Base-by-base conservation (phyloP, 1,140 invertebrate genomes). In the Paraescarpia echinospica region DNA sequence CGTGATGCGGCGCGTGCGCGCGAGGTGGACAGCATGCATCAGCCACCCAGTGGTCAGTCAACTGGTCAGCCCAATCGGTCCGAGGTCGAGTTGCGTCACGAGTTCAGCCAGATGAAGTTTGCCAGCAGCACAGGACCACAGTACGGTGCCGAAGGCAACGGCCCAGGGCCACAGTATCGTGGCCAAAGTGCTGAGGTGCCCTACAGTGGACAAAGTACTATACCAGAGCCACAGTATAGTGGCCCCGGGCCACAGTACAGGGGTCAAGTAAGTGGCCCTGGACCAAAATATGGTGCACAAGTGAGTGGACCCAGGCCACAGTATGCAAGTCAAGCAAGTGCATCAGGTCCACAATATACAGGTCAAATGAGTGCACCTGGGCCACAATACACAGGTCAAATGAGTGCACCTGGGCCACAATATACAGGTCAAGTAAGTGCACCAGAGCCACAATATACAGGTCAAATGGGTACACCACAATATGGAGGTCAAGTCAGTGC, bases 1-100 rank as follows among this genome's bases (percentile, higher is more conserved):
- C 93, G 95, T 9, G 94, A 96, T 92, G 59, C 1, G 34, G 94
- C 93, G 1, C 89, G 95, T 33, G 93, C 93, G 18, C 94, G 94
- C 35, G 95, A 96, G 89, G 94, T 95, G 35, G 91, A 92, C 1
- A 94, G 95, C 59, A 77, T 77, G 22, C 59, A 77, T 18, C 59
- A 77, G 59, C 14, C 59, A 31, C 27, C 59, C 2, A 77, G 59
- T 77, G 59, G 14, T 18, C 59, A 77, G 27, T 18, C 59, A 18
- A 77, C 8, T 77, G 59, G 14, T 18, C 59, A 12, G 27, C 59
- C 41, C 4, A 41, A 12, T 41, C 59, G 59, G 22, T 77, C 59
- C 4, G 59, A 77, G 27, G 59, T 27, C 9, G 59, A 77, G 59
- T 18, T 77, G 59, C 59, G 59, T 27, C 59, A 77, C 59, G 59